phyloP scores from a whole-genome alignment of 2,797 vertebrate genomes.

The Gymnoscopelus microlampas region DNA sequence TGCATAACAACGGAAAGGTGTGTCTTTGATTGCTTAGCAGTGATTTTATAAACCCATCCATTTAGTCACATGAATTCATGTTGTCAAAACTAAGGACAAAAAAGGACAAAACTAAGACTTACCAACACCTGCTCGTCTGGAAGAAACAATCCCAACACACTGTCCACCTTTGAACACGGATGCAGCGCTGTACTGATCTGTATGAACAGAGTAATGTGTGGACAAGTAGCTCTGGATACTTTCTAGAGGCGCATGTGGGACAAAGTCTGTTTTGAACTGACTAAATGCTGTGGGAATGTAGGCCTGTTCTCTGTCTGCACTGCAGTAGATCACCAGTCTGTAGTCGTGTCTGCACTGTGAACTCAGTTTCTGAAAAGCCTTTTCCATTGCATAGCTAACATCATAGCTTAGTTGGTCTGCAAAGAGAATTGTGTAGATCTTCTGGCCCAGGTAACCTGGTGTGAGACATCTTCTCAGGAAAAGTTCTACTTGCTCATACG shows the following conservation, averaged over 20 bases:
- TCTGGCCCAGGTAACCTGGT: constrained; percentile 68
- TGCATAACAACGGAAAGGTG: no score
- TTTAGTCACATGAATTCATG: no score
- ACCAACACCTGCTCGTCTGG: constrained; percentile 92
- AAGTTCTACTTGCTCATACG: constrained; percentile 89
- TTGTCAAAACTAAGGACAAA: no score
- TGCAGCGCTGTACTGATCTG: constrained; percentile 77
- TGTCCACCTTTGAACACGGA: constrained; percentile 84
- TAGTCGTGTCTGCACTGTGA: constrained; percentile 70
- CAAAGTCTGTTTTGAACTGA: constrained; percentile 86
- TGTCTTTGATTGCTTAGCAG: no score
- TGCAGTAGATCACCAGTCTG: constrained; percentile 88
- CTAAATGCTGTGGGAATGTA: constrained; percentile 94
- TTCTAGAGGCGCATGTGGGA: constrained; percentile 78
- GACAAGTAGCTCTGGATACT: constrained; percentile 86
- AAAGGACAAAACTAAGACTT: constrained; percentile 37
- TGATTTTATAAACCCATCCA: no score
- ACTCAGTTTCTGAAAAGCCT: constrained; percentile 84
- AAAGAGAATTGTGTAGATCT: constrained; percentile 89
- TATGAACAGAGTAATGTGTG: constrained; percentile 81
- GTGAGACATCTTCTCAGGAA: constrained; percentile 91
- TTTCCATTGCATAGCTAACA: constrained; percentile 86
- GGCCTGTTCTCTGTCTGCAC: constrained; percentile 87
- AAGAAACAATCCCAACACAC: constrained; percentile 89
- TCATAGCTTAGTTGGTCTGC: constrained; percentile 92